A percentile compares a stretch with the other conserved stretches of the same genome.
Conservation (phyloP, 1,140 invertebrate genomes). For the Helicoverpa armigera region DNA sequence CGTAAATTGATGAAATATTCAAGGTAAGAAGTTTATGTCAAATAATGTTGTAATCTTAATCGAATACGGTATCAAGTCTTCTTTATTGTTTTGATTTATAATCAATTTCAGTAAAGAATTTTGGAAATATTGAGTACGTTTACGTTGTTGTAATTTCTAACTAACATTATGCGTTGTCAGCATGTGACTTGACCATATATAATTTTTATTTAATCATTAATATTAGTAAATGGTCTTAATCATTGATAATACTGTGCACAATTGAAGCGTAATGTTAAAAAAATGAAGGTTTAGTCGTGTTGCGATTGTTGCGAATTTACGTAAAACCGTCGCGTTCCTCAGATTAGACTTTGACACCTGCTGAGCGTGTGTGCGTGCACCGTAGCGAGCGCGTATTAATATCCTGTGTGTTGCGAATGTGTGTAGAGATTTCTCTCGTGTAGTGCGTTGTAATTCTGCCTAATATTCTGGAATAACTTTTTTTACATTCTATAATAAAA, state of each 20-base stretch:
- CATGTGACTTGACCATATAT: constrained; percentile 46
- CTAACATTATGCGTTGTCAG: constrained; percentile 42
- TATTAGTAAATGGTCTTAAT: not conserved
- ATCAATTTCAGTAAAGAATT: constrained; percentile 10
- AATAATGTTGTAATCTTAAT: not conserved
- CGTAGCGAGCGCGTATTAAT: constrained; percentile 68
- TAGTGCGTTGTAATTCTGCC: not conserved
- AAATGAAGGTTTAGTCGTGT: constrained; percentile 8
- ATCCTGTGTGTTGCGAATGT: constrained; percentile 58
- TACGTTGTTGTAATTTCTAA: not conserved
- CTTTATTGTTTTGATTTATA: not conserved
- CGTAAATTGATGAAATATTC: not conserved
- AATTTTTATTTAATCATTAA: not conserved
- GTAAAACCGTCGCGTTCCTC: constrained; percentile 61
- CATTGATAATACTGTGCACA: not conserved
- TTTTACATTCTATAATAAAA: not conserved
- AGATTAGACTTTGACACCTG: constrained; percentile 82
- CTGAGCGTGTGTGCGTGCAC: constrained; percentile 67
- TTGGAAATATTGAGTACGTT: not conserved
- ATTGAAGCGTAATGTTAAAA: not conserved
- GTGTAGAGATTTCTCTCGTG: constrained; percentile 62
- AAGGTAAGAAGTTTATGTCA: constrained; percentile 26
- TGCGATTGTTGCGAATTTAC: constrained; percentile 51
- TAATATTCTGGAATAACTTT: constrained; percentile 4
- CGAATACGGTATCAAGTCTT: not conserved